Evolutionary conservation across 2,888 invertebrate species (phyloP).

Genomic region (Cerceris ruficornis): DNA sequence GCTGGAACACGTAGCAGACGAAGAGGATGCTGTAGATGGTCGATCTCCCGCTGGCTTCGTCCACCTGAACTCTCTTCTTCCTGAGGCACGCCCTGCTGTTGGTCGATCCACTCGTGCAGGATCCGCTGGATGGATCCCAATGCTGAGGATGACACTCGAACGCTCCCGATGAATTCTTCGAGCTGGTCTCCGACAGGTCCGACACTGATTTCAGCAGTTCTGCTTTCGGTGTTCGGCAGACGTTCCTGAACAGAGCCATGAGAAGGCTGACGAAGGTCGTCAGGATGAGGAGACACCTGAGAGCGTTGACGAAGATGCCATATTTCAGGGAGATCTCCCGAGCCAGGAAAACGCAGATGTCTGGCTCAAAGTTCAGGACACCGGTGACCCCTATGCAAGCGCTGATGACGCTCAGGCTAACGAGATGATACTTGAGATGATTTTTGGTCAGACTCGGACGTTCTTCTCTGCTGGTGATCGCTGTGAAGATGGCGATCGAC

Average conservation of each 20-base stretch:
- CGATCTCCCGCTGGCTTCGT: conserved; percentile 82
- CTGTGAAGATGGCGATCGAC: conserved; percentile 80
- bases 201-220: conserved; percentile 77
- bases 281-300: conserved; percentile 68
- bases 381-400: conserved; percentile 83
- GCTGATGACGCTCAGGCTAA: conserved; percentile 81
- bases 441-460: conserved; percentile 75
- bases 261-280: conserved; percentile 69
- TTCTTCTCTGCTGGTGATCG: conserved; percentile 74
- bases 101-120: conserved; percentile 84
- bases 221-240: conserved; percentile 70
- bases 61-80: conserved; percentile 77
- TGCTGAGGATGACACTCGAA: conserved; percentile 78
- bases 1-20: conserved; percentile 84
- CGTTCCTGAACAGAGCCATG: conserved; percentile 57
- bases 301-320: conserved; percentile 75
- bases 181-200: conserved; percentile 78
- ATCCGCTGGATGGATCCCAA: conserved; percentile 82
- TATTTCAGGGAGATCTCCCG: conserved; percentile 77
- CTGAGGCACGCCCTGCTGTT: conserved; percentile 83
- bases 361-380: conserved; percentile 79
- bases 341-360: conserved; percentile 76
- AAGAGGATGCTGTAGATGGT: conserved; percentile 83
- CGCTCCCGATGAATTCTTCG: conserved; percentile 77
- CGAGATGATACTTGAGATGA: conserved; percentile 82